Conservation (phyloP, 30 jellyfish, hydroid and myxozoan species). For the Cassiopea xamachana region DNA sequence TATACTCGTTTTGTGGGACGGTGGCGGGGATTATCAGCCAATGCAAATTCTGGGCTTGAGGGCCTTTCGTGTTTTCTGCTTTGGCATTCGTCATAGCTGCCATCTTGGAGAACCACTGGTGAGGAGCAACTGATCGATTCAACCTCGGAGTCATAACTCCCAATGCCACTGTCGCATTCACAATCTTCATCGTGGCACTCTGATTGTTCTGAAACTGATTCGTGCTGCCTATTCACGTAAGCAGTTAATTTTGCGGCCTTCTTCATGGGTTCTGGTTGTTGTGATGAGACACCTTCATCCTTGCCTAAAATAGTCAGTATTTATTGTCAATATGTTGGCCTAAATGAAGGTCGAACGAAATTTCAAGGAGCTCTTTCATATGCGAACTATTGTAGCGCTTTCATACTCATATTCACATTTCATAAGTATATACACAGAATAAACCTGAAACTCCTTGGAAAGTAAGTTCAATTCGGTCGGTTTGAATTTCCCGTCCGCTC, state of each 20-base stretch:
- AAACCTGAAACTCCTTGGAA: too few relatives aligned
- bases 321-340: neutral
- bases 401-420: too few relatives aligned
- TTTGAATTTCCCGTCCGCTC: too few relatives aligned
- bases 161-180: conserved; percentile 91
- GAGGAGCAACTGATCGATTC: conserved; percentile 73
- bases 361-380: too few relatives aligned
- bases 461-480: too few relatives aligned
- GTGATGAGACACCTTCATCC: neutral
- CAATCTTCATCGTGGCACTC: conserved; percentile 73
- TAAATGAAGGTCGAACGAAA: too few relatives aligned
- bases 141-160: conserved; percentile 78
- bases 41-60: conserved; percentile 60
- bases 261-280: neutral
- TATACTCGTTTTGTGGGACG: conserved; percentile 29
- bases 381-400: too few relatives aligned
- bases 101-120: conserved; percentile 42
- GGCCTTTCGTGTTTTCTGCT: conserved; percentile 20
- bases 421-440: too few relatives aligned
- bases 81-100: conserved; percentile 53
- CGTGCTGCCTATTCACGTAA: neutral
- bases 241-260: neutral
- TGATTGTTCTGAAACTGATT: conserved; percentile 56
- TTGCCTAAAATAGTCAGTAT: conserved; percentile 6
- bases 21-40: conserved; percentile 6